phyloP scores from a whole-genome alignment of 1,140 invertebrate species.

The Globodera rostochiensis region DNA sequence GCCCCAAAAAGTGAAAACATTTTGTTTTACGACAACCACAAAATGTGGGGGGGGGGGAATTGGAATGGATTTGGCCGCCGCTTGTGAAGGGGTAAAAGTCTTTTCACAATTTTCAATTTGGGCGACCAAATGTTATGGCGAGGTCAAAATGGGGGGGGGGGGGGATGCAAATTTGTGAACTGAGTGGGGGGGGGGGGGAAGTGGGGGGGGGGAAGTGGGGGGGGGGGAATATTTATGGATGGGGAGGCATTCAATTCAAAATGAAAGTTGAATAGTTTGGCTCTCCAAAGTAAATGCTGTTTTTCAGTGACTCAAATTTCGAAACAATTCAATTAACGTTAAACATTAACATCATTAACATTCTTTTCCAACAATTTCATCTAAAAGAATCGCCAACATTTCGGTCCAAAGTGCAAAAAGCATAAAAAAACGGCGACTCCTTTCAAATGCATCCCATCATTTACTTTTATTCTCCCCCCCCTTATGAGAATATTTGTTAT shows the following conservation, averaged over 20 bases:
- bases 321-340: too few relatives aligned
- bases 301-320: too few relatives aligned
- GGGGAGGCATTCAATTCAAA: neutral
- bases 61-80: slow-evolving; percentile 7
- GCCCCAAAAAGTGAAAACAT: neutral
- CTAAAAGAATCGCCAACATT: too few relatives aligned
- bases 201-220: too few relatives aligned
- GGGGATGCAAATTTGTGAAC: slow-evolving; percentile 12
- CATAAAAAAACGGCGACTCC: too few relatives aligned
- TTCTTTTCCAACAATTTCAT: too few relatives aligned
- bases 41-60: neutral
- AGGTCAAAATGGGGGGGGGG: slow-evolving; percentile 5
- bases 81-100: slow-evolving; percentile 1
- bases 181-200: neutral
- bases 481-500: too few relatives aligned
- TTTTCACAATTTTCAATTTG: neutral
- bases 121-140: slow-evolving; percentile 6
- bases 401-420: too few relatives aligned
- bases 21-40: slow-evolving; percentile 4
- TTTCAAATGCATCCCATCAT: too few relatives aligned
- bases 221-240: neutral
- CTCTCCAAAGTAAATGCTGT: neutral
- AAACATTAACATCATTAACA: too few relatives aligned
- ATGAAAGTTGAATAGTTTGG: neutral
- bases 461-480: too few relatives aligned